Percentiles rank a stretch among this genome's conserved stretches.
phyloP scores from a whole-genome alignment of 1,140 invertebrate genomes.

The Papilio dardanus region DNA sequence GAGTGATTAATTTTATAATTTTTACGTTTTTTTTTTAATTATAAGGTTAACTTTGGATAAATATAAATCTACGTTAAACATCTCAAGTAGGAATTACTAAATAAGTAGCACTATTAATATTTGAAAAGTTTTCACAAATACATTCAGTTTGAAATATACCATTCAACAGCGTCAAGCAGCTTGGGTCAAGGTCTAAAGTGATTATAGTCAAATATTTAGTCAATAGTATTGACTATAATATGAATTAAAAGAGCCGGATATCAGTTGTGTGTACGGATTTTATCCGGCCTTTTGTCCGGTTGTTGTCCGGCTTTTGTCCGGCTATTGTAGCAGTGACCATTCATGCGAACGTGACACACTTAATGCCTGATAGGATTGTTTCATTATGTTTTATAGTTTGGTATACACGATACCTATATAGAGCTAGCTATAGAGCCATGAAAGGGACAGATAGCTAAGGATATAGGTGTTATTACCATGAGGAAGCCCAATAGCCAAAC shows the following conservation, averaged over 20 bases:
- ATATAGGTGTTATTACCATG: too few relatives aligned
- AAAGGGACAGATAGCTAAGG: too few relatives aligned
- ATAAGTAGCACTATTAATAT: not conserved
- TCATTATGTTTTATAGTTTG: not conserved
- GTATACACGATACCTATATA: too few relatives aligned
- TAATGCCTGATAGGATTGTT: slow-evolving; percentile 29
- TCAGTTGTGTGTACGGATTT: slow-evolving; percentile 43
- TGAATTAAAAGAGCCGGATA: slow-evolving; percentile 50
- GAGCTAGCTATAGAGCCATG: too few relatives aligned
- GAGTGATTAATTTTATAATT: too few relatives aligned
- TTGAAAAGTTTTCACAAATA: not conserved
- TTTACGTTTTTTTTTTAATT: too few relatives aligned
- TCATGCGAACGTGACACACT: slow-evolving; percentile 38
- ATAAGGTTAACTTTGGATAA: too few relatives aligned
- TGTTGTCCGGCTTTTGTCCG: slow-evolving; percentile 27
- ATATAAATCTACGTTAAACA: too few relatives aligned
- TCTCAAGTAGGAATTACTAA: too few relatives aligned
- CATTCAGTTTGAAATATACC: not conserved
- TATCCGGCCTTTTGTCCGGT: slow-evolving; percentile 39
- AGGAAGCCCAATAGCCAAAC: too few relatives aligned
- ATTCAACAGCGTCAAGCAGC: not conserved
- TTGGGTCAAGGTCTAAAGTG: not conserved
- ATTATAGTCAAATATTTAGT: not conserved
- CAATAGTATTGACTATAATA: not conserved
- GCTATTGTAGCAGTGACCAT: slow-evolving; percentile 14